Evolutionary conservation across 2,888 invertebrate genomes (phyloP).

Genomic region (Parnassius apollo): DNA sequence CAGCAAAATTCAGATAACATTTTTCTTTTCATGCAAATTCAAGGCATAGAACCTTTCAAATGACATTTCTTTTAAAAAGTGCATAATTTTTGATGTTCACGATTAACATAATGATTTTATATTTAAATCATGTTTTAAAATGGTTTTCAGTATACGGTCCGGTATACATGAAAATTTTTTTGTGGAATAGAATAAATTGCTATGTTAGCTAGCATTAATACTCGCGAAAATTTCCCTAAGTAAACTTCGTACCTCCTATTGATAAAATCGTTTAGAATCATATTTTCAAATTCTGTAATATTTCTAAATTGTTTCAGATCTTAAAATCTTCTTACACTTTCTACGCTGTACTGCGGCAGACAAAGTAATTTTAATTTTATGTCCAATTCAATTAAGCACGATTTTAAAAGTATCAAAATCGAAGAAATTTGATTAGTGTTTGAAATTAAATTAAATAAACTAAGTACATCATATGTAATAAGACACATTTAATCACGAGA

Average conservation of each 20-base stretch:
- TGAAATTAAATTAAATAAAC: not conserved
- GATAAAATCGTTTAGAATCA: not conserved
- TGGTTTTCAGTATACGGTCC: not conserved
- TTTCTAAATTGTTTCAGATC: conserved; percentile 51
- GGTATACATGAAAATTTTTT: not conserved
- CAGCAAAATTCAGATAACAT: too few species aligned
- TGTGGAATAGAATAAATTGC: not conserved
- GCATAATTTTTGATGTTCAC: too few species aligned
- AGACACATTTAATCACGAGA: too few species aligned
- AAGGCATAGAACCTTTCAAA: too few species aligned
- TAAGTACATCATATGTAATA: too few species aligned
- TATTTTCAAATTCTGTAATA: not conserved
- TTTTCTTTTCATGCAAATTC: too few species aligned
- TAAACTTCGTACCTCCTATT: not conserved
- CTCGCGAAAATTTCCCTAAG: not conserved
- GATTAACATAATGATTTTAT: too few species aligned
- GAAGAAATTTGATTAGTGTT: not conserved
- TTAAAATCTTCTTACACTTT: conserved; percentile 70
- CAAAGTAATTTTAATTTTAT: conserved; percentile 41
- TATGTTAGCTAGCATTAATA: too few species aligned
- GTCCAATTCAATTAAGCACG: too few species aligned
- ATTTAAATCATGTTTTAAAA: too few species aligned
- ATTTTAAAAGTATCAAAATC: not conserved
- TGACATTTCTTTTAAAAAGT: too few species aligned
- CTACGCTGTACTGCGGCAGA: conserved; percentile 68